Evolutionary conservation across 2,113 vertebrate species (phyloP).

Genomic region (Clarias macrocephalus): DNA sequence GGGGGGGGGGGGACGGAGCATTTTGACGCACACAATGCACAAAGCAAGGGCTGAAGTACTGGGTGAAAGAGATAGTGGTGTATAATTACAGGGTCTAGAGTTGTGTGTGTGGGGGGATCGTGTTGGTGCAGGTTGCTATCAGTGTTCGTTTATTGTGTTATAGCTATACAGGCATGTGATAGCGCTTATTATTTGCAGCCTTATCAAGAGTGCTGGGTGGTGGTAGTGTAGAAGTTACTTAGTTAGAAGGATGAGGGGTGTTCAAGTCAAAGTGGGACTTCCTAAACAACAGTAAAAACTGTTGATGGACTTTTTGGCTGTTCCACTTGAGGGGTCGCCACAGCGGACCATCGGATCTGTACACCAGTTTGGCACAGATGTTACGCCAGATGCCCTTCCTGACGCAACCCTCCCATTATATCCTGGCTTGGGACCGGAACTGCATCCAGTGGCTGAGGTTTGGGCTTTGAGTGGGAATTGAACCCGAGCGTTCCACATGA

Average conservation of each 20-base stretch:
- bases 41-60: background rate
- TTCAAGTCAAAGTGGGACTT: too few relatives aligned
- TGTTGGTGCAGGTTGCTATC: conserved; percentile 6
- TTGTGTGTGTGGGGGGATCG: background rate
- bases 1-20: background rate
- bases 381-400: too few relatives aligned
- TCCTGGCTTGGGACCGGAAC: too few relatives aligned
- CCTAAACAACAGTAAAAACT: too few relatives aligned
- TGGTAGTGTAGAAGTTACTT: background rate
- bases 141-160: background rate
- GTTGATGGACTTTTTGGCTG: too few relatives aligned
- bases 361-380: too few relatives aligned
- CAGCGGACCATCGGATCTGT: too few relatives aligned
- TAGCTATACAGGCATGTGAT: background rate
- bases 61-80: conserved; percentile 15
- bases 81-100: conserved; percentile 22
- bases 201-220: background rate
- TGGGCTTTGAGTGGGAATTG: too few relatives aligned
- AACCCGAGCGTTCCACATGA: too few relatives aligned
- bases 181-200: background rate
- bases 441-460: too few relatives aligned
- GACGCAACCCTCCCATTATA: too few relatives aligned
- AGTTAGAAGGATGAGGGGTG: background rate
- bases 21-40: background rate
- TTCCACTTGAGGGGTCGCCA: too few relatives aligned